phyloP scores from a whole-genome alignment of 2,888 invertebrate genomes.

The Caenorhabditis uteleia region DNA sequence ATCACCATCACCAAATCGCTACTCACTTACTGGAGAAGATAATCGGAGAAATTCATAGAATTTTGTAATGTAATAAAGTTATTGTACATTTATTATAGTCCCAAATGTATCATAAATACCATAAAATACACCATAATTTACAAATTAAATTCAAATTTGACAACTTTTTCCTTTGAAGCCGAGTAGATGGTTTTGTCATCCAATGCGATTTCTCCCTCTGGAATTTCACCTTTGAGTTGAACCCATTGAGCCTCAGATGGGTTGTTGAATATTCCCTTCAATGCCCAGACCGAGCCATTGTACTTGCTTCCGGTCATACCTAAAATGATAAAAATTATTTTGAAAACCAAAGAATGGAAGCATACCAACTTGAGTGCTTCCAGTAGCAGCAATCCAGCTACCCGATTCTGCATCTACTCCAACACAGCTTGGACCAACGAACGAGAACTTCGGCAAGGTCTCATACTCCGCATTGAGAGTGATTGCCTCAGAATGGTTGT shows the following conservation, averaged over 20 bases:
- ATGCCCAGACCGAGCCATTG: slow-evolving; percentile 38
- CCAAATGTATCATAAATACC: no score
- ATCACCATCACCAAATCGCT: slow-evolving; percentile 34
- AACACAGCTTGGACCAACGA: slow-evolving; percentile 33
- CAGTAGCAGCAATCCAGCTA: slow-evolving; percentile 23
- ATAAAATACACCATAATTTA: neutral
- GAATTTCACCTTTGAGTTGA: neutral
- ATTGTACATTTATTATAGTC: no score
- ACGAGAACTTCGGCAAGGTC: slow-evolving; percentile 29
- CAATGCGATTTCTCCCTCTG: neutral
- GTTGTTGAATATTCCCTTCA: slow-evolving; percentile 23
- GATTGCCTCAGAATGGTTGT: slow-evolving; percentile 14
- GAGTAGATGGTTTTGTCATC: slow-evolving; percentile 1
- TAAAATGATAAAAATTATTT: slow-evolving; percentile 1
- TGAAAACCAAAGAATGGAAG: neutral
- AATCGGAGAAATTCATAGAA: slow-evolving; percentile 23
- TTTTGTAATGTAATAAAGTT: no score
- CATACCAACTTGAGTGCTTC: slow-evolving; percentile 4
- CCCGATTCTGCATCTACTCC: slow-evolving; percentile 12
- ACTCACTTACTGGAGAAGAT: slow-evolving; percentile 28
- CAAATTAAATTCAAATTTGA: neutral
- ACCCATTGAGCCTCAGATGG: slow-evolving; percentile 15
- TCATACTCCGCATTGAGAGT: slow-evolving; percentile 6
- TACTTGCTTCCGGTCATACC: slow-evolving; percentile 41
- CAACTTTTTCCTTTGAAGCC: neutral